Evolutionary conservation across 2,113 vertebrate species (phyloP), one percentile per base, ranked within the genome.

Genomic region (Morone chrysops): DNA sequence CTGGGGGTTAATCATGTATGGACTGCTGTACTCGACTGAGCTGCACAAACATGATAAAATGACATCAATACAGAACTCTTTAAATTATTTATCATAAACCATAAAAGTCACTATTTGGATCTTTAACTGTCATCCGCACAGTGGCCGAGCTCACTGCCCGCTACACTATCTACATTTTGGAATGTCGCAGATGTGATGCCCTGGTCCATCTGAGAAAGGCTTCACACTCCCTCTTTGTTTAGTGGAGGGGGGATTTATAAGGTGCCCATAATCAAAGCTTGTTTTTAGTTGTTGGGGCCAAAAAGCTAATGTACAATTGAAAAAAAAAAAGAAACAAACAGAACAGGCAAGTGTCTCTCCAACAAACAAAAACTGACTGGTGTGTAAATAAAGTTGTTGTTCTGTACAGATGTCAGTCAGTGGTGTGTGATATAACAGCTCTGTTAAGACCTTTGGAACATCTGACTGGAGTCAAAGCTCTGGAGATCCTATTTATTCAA

Each of bases 151-250:
- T 70, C 41, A 51, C 18, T 20, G 83, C 71, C 67, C 60, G 17
- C 51, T 47, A 45, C 18, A 69, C n/a, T 66, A 66, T 57, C 48
- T 57, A 59, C 62, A 38, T 22, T 50, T 53, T 82, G 93, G 90
- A 93, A 95, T 91, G 91, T 92, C 78, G 16, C 20, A 84, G 53
- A 75, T 36, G 70, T 51, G 45, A 47, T 11, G 40, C 70, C 47
- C 48, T 20, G 16, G 61, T 66, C 48, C 20, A 43, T 41, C 12
- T 54, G 22, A 73, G 20, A 7, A 70, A 70, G 51, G 16, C 45
- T 38, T 22, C 53, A 45, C 25, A 9, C 8, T 56, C 18, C 18
- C 48, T 1, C 56, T 65, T 25, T 54, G 31, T 7, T 22, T n/a
- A 31, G 11, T 1, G 3, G 31, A 31, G 31, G 31, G 31, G 31